A percentile compares a stretch with the other conserved stretches of the same genome.
These are phyloP conservation scores for Chaetodon trifascialis DNA, from an alignment of 2,113 vertebrate genomes.

Conservation along the genomic window DNA sequence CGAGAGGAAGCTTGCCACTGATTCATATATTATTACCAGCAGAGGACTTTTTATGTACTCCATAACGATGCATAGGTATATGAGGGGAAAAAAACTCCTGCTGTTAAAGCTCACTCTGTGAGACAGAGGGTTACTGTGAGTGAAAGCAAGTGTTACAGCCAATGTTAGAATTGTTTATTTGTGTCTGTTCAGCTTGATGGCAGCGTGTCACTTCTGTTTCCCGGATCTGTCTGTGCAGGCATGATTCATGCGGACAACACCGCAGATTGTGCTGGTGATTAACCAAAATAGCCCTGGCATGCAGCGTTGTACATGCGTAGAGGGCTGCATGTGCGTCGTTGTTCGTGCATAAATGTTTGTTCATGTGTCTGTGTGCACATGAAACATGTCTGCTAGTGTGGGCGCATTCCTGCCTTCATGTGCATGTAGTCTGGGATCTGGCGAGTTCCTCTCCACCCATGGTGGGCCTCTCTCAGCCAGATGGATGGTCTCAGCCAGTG, in stretches of 20 bases:
- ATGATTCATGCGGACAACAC: slow-evolving; percentile 70
- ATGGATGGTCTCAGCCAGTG: slow-evolving; percentile 83
- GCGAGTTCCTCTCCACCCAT: slow-evolving; percentile 66
- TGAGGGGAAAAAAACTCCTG: not conserved
- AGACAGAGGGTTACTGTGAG: slow-evolving; percentile 53
- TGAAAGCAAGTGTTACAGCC: slow-evolving; percentile 41
- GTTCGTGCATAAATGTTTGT: slow-evolving; percentile 34
- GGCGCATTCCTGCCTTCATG: slow-evolving; percentile 55
- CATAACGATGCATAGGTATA: slow-evolving; percentile 48
- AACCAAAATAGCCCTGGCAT: slow-evolving; percentile 47
- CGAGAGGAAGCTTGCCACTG: slow-evolving; percentile 26
- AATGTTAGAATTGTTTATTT: slow-evolving; percentile 74
- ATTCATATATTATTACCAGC: slow-evolving; percentile 33
- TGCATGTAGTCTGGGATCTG: slow-evolving; percentile 59
- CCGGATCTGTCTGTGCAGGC: slow-evolving; percentile 50
- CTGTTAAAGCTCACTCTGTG: slow-evolving; percentile 30
- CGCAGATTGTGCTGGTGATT: slow-evolving; percentile 64
- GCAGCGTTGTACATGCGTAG: not conserved
- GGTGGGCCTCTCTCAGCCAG: slow-evolving; percentile 79
- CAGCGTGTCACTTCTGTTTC: slow-evolving; percentile 68
- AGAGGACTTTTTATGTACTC: slow-evolving; percentile 41
- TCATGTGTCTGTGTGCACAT: slow-evolving; percentile 10
- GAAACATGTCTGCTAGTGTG: slow-evolving; percentile 37
- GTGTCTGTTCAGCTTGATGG: slow-evolving; percentile 64
- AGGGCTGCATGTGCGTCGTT: slow-evolving; percentile 12